Conservation (phyloP, 2,113 vertebrate genomes). For the Suncus etruscus region DNA sequence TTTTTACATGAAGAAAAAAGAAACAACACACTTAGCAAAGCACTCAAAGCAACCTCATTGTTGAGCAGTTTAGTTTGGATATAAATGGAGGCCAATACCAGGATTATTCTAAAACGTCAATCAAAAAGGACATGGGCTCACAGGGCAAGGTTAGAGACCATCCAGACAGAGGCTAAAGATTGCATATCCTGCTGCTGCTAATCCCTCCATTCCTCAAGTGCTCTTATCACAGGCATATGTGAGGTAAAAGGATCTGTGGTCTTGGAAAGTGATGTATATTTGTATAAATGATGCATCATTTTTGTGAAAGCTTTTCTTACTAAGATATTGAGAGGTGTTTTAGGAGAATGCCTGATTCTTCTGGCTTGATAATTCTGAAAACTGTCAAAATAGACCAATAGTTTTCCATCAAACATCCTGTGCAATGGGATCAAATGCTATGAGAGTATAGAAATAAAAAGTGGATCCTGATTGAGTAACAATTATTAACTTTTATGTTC, state of each 20-base stretch:
- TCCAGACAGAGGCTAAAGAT: neutral
- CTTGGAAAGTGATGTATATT: neutral
- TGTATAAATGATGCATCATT: neutral
- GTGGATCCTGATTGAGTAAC: neutral
- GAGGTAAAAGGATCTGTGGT: neutral
- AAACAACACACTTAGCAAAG: neutral
- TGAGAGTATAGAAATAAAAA: neutral
- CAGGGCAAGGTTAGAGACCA: neutral
- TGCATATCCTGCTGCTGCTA: neutral
- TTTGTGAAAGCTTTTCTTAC: conserved; percentile 31
- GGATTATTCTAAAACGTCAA: neutral
- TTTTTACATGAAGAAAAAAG: conserved; percentile 27
- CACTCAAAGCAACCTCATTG: too few relatives aligned
- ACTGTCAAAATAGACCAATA: neutral
- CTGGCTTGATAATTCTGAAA: neutral
- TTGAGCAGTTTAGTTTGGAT: too few relatives aligned
- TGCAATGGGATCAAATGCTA: neutral
- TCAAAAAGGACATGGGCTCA: neutral
- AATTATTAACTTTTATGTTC: too few relatives aligned
- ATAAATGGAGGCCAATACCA: neutral
- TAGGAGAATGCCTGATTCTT: neutral
- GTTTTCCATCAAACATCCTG: conserved; percentile 7
- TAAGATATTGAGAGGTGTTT: neutral
- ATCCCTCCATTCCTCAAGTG: neutral
- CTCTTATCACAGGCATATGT: neutral